Evolutionary conservation across 2,113 vertebrate genomes (phyloP).

Genomic region (Melanostigma gelatinosum): DNA sequence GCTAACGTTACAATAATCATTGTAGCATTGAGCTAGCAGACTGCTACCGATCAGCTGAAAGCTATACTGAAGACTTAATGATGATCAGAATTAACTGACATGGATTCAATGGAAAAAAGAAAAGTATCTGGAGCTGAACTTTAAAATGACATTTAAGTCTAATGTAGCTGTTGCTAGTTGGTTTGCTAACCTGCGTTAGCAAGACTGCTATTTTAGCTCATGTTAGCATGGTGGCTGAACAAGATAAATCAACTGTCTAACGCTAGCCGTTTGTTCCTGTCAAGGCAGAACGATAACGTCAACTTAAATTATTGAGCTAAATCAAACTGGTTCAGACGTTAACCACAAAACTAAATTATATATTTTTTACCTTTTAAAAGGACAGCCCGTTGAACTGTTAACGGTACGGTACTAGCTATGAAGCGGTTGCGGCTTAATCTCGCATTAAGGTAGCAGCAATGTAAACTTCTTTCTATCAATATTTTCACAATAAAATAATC

Average conservation of each 20-base stretch:
- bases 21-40: not conserved
- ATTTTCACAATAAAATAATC: constrained; percentile 44
- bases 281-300: not conserved
- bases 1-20: constrained; percentile 2
- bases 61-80: not conserved
- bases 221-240: constrained; percentile 45
- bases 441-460: not conserved
- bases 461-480: accelerated
- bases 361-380: constrained; percentile 50
- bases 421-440: constrained; percentile 1
- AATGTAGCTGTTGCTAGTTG: not conserved
- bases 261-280: not conserved
- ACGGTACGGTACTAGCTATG: constrained; percentile 5
- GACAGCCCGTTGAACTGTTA: constrained; percentile 11
- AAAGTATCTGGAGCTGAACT: not conserved
- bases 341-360: accelerated
- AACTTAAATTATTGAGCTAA: not conserved
- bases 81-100: not conserved
- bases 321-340: not conserved
- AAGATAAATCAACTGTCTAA: not conserved
- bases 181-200: constrained; percentile 9
- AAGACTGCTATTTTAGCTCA: constrained; percentile 49
- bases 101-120: not conserved
- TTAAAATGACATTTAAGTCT: not conserved
- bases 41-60: not conserved